Evolutionary conservation across 2,888 invertebrate species (phyloP), one percentile per base, ranked within the genome.

Genomic region (Taphrorychus bicolor): DNA sequence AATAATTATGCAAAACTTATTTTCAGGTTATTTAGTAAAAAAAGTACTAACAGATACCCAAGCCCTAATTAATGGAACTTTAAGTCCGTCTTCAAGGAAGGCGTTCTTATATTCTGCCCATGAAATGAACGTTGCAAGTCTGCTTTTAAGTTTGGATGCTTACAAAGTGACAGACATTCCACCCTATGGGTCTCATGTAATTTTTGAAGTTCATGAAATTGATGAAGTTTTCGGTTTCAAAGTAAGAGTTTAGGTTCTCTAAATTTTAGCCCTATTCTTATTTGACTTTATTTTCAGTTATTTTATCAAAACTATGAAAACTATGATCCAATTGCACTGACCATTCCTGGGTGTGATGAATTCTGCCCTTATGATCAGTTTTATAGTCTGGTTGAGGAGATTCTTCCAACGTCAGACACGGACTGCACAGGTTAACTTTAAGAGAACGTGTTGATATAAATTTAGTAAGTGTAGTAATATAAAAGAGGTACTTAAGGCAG

Each of bases 101-200:
- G 45, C 73, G 24, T 73, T 71, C 60, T 22, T 74, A 9, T 74
- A 73, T 59, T 74, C 74, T 1, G 74, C 63, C 17, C 74, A 74
- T 52, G 74, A 73, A 24, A 23, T 61, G 1, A 73, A 72, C 41
- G 60, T 73, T 17, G 72, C 63, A 5, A 24, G 58, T 17, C 41
- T 72, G 40, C 59, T 73, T 18, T 42, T 49, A 5, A 59, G 72
- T 1, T 52, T 74, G 22, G 63, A 64, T 19, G 65, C 66, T 17
- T 72, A 42, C 59, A 66, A 60, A 60, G 14, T 68, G 32, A 65
- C 63, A 4, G 70, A 70, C 40, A 48, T 72, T 5, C 73, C 72
- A 0, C 45, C 62, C 5, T 73, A 73, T 52, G 72, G 72, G 1
- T 58, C 73, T 7, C 66, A 62, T 40, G 58, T 73, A 7, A 22